phyloP scores from a whole-genome alignment of 1,140 invertebrate species.

The Drosophila trapezifrons region DNA sequence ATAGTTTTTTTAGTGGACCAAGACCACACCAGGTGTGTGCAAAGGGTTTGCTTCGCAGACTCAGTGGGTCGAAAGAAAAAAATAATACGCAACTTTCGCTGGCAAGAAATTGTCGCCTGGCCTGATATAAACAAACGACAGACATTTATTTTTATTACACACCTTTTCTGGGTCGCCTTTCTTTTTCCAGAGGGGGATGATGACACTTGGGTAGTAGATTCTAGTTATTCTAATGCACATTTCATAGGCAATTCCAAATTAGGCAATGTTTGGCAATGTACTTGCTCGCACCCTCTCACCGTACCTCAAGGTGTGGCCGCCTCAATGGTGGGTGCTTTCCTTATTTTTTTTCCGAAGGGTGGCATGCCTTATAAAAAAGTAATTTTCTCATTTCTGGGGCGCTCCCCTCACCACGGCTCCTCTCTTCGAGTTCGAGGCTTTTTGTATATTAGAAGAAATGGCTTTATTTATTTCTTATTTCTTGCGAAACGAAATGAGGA shows the following conservation, averaged over 20 bases:
- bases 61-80: conserved; percentile 3
- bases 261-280: conserved; percentile 81
- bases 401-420: background rate
- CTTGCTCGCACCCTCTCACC: conserved; percentile 27
- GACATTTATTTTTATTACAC: conserved; percentile 84
- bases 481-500: conserved; percentile 70
- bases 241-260: conserved; percentile 84
- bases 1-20: conserved; percentile 34
- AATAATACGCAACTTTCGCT: conserved; percentile 42
- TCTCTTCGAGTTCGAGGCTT: conserved; percentile 64
- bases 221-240: conserved; percentile 84
- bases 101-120: conserved; percentile 60
- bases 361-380: conserved; percentile 79
- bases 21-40: conserved; percentile 50
- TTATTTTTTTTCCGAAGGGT: conserved; percentile 17
- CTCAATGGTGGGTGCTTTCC: conserved; percentile 14
- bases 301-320: conserved; percentile 59
- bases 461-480: conserved; percentile 84
- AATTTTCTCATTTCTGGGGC: conserved; percentile 79
- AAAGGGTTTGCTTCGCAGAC: conserved; percentile 40
- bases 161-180: conserved; percentile 61
- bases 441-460: conserved; percentile 84
- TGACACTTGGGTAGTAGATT: conserved; percentile 68
- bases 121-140: conserved; percentile 84
- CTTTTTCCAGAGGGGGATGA: conserved; percentile 16